These are phyloP conservation scores for Scaptomyza flava DNA, from an alignment of 2,888 invertebrate species.

Conservation along the genomic window DNA sequence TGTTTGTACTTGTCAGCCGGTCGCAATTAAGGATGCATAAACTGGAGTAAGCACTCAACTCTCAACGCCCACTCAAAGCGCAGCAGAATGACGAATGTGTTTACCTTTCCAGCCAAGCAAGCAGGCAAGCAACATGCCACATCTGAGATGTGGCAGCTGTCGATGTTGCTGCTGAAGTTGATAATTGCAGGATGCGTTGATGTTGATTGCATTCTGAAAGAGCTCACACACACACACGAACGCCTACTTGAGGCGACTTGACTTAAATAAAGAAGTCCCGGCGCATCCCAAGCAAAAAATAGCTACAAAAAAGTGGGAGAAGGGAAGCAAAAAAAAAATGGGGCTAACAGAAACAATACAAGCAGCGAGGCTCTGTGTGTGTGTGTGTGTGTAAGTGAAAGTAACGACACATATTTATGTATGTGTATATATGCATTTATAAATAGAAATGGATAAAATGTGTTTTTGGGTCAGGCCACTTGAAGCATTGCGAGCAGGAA, in stretches of 20 bases:
- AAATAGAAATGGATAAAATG: slow-evolving; percentile 70
- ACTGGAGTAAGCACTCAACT: slow-evolving; percentile 76
- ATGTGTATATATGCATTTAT: slow-evolving; percentile 14
- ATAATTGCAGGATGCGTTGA: slow-evolving; percentile 80
- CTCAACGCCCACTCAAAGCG: slow-evolving; percentile 37
- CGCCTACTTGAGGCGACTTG: slow-evolving; percentile 66
- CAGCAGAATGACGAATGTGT: slow-evolving; percentile 52
- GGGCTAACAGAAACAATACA: slow-evolving; percentile 71
- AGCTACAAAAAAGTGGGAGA: slow-evolving; percentile 13
- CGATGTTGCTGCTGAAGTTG: slow-evolving; percentile 56
- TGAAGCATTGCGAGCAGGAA: slow-evolving; percentile 67
- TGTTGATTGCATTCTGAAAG: slow-evolving; percentile 75
- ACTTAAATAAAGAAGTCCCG: slow-evolving; percentile 78
- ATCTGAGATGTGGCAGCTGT: slow-evolving; percentile 38
- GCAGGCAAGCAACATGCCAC: neutral
- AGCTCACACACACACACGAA: slow-evolving; percentile 31
- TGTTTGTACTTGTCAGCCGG: slow-evolving; percentile 46
- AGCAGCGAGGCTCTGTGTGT: slow-evolving; percentile 37
- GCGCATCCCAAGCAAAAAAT: slow-evolving; percentile 59
- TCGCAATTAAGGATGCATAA: slow-evolving; percentile 80
- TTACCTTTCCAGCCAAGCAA: slow-evolving; percentile 50
- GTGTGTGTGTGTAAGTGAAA: slow-evolving; percentile 49
- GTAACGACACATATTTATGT: slow-evolving; percentile 65
- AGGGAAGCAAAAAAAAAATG: slow-evolving; percentile 54
- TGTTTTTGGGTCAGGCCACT: slow-evolving; percentile 83